Evolutionary conservation across 2,888 invertebrate species (phyloP).

Genomic region (Drosophila affinis): DNA sequence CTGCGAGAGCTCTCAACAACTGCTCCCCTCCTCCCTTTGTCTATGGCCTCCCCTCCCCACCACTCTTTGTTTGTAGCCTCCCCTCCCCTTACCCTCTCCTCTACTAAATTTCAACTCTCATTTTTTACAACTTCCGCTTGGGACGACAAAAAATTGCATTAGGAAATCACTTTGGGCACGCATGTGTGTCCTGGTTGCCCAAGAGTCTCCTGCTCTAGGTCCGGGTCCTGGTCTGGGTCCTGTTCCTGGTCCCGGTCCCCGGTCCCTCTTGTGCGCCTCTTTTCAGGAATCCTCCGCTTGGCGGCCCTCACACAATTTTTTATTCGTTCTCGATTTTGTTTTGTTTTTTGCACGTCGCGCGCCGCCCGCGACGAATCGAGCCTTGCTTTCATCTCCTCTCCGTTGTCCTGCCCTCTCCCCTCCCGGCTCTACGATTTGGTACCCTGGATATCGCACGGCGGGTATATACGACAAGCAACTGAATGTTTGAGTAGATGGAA

Average conservation of each 20-base stretch:
- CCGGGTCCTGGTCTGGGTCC: no score
- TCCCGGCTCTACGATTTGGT: conserved; percentile 9
- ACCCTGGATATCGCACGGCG: conserved; percentile 24
- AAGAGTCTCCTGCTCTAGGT: neutral
- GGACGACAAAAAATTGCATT: conserved; percentile 41
- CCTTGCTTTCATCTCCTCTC: conserved; percentile 56
- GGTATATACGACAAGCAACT: neutral
- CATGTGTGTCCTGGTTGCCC: conserved; percentile 47
- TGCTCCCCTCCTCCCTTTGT: neutral
- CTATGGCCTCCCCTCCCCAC: neutral
- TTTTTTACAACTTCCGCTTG: conserved; percentile 43
- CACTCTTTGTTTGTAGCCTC: no score
- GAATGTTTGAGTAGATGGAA: no score
- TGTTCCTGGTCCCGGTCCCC: no score
- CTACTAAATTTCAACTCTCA: conserved; percentile 14
- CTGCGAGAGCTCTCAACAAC: conserved; percentile 18
- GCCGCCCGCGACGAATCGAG: conserved; percentile 68
- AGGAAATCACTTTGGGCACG: conserved; percentile 65
- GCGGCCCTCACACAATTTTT: conserved; percentile 1
- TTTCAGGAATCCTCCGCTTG: no score
- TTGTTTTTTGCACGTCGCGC: conserved; percentile 71
- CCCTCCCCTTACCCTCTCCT: neutral
- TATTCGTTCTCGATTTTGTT: conserved; percentile 36
- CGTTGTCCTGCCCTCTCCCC: neutral
- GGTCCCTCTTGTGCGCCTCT: neutral